Evolutionary conservation across 1,140 invertebrate genomes (phyloP).

Genomic region (Gryllus bimaculatus): DNA sequence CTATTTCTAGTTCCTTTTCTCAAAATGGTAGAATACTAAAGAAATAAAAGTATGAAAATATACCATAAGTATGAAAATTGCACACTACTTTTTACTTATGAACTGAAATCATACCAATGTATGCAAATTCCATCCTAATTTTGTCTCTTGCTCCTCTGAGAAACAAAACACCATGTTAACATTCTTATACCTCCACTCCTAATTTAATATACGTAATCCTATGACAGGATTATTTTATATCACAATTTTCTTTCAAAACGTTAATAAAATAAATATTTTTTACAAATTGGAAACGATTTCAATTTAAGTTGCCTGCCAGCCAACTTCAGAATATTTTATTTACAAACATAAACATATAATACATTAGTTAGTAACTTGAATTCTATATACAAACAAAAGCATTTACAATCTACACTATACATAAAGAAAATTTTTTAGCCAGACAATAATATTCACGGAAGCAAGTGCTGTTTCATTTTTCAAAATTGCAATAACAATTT

Average conservation of each 20-base stretch:
- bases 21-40: no score
- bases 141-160: no score
- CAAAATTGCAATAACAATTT: not conserved
- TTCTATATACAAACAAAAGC: not conserved
- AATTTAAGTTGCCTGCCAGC: not conserved
- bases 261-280: conserved; percentile 1
- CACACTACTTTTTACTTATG: no score
- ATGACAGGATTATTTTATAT: not conserved
- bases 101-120: no score
- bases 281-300: not conserved
- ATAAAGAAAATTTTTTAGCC: not conserved
- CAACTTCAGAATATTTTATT: not conserved
- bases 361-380: not conserved
- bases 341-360: not conserved
- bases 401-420: not conserved
- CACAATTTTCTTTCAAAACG: not conserved
- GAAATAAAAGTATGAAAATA: no score
- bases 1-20: no score
- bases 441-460: not conserved
- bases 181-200: not conserved
- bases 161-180: not conserved
- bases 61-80: no score
- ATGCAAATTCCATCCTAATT: no score
- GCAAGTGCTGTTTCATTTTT: not conserved
- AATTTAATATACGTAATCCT: not conserved